These are phyloP conservation scores for Crypturellus tataupa DNA, from an alignment of 2,797 vertebrate species.

Conservation along the genomic window DNA sequence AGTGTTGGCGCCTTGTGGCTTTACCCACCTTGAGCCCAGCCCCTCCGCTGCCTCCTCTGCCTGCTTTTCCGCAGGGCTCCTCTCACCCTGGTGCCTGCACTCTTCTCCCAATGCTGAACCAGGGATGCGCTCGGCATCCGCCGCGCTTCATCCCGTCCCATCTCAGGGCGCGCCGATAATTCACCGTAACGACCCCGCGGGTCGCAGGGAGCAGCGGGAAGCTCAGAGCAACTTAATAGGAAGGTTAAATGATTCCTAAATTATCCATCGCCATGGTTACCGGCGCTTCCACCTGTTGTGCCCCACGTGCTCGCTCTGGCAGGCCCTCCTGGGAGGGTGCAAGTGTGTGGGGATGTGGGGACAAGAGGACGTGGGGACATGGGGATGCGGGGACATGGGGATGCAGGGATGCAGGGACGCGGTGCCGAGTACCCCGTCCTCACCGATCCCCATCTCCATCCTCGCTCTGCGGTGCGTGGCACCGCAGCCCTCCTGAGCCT, in stretches of 20 bases:
- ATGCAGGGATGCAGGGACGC: no score
- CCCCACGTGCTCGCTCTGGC: neutral
- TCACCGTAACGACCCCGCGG: neutral
- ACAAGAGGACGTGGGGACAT: no score
- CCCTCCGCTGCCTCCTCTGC: neutral
- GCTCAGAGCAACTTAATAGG: neutral
- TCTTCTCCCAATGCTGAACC: neutral
- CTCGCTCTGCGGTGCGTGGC: no score
- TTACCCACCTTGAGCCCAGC: neutral
- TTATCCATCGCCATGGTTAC: neutral
- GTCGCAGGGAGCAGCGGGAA: neutral
- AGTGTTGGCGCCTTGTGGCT: neutral
- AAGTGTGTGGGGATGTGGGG: no score
- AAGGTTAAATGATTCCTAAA: neutral
- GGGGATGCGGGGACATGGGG: no score
- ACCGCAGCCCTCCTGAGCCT: no score
- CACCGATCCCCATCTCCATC: no score
- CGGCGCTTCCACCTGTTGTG: neutral
- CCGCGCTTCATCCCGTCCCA: fast-evolving
- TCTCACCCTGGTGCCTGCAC: no score
- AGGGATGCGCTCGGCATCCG: neutral
- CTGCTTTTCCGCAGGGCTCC: neutral
- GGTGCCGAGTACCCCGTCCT: no score
- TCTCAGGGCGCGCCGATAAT: fast-evolving
- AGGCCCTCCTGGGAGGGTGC: neutral